Evolutionary conservation across 2,888 invertebrate species (phyloP).

Genomic region (Gari tellinella): DNA sequence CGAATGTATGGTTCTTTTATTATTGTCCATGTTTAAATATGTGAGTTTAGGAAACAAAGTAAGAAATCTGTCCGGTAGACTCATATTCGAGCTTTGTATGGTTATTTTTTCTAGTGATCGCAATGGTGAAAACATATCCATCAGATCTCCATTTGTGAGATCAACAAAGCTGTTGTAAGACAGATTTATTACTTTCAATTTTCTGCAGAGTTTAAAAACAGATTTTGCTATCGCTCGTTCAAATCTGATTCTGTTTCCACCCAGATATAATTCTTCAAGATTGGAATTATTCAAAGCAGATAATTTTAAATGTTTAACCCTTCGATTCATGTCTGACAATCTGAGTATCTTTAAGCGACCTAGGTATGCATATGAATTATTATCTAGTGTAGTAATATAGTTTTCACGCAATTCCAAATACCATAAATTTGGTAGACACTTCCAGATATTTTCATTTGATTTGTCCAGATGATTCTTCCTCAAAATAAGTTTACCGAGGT

Average conservation of each 20-base stretch:
- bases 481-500: no score
- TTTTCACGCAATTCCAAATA: no score
- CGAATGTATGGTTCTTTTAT: background rate
- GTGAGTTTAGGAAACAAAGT: background rate
- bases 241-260: constrained; percentile 17
- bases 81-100: background rate
- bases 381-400: background rate
- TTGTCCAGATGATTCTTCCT: no score
- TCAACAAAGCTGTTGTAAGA: constrained; percentile 15
- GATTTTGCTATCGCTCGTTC: background rate
- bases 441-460: no score
- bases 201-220: constrained; percentile 13
- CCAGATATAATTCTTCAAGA: constrained; percentile 12
- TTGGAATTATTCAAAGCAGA: constrained; percentile 16
- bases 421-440: no score
- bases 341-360: constrained; percentile 5
- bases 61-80: constrained; percentile 7
- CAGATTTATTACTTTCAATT: constrained; percentile 6
- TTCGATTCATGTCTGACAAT: constrained; percentile 2
- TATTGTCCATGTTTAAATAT: constrained; percentile 4
- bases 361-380: constrained; percentile 25
- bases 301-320: constrained; percentile 1
- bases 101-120: background rate
- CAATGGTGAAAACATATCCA: constrained; percentile 9
- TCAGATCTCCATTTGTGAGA: background rate